Evolutionary conservation across 2,113 vertebrate genomes (phyloP).

Genomic region (Odocoileus virginianus): DNA sequence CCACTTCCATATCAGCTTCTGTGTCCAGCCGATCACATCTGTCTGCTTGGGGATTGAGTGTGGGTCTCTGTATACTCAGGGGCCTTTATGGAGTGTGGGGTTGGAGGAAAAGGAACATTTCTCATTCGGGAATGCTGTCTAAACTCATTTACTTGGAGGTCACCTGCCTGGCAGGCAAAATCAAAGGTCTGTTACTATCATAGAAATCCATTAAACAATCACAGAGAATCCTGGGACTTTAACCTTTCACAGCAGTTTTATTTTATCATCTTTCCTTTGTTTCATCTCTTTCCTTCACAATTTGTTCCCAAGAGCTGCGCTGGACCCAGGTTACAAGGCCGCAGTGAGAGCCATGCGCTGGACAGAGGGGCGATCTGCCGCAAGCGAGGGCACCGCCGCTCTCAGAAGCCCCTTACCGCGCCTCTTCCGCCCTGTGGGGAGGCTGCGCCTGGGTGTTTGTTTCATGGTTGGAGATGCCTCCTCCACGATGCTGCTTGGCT

Average conservation of each 20-base stretch:
- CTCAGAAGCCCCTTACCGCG: not conserved
- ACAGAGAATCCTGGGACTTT: conserved; percentile 48
- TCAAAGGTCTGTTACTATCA: conserved; percentile 66
- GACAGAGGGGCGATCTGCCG: not conserved
- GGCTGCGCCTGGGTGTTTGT: not conserved
- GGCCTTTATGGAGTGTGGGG: not conserved
- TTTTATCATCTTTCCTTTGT: conserved; percentile 34
- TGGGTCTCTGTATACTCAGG: not conserved
- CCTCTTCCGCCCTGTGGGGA: not conserved
- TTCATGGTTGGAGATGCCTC: not conserved
- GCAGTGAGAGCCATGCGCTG: not conserved
- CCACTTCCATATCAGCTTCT: accelerated
- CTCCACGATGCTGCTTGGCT: not conserved
- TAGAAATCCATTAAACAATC: conserved; percentile 62
- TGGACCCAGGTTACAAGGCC: conserved; percentile 6
- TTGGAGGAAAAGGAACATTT: not conserved
- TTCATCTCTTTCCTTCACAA: conserved; percentile 25
- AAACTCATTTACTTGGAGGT: conserved; percentile 60
- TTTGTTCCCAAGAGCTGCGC: conserved; percentile 12
- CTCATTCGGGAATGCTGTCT: conserved; percentile 41
- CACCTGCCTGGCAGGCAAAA: conserved; percentile 59
- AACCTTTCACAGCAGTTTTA: conserved; percentile 40
- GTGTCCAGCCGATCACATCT: not conserved
- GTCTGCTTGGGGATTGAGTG: not conserved
- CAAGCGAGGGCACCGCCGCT: accelerated